phyloP scores from a whole-genome alignment of 2,797 vertebrate genomes.

The Rousettus madagascariensis region DNA sequence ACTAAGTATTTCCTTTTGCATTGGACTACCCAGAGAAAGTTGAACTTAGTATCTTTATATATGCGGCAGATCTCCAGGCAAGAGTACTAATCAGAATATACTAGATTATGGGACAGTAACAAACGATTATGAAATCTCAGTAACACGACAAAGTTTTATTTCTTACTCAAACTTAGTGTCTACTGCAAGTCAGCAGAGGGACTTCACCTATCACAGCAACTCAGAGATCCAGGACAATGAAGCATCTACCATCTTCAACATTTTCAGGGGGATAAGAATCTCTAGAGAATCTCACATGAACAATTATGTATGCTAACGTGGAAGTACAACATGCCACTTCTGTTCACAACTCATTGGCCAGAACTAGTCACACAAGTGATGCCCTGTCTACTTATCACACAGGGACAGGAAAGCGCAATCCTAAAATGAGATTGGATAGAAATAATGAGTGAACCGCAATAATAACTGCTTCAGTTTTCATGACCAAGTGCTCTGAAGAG shows the following conservation, averaged over 20 bases:
- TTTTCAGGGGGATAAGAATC: background rate
- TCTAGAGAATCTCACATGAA: background rate
- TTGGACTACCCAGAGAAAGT: background rate
- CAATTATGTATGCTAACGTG: background rate
- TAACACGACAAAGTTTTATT: background rate
- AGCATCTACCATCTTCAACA: background rate
- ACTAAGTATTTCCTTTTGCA: background rate
- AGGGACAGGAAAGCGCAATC: background rate
- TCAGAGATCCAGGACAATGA: background rate
- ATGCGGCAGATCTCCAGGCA: background rate
- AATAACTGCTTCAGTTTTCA: background rate
- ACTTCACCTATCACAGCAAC: fast-evolving
- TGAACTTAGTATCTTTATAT: background rate
- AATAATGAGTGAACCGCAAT: background rate
- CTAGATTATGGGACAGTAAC: background rate
- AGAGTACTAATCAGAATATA: background rate
- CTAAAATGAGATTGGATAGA: background rate
- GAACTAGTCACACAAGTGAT: background rate
- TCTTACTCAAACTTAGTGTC: background rate
- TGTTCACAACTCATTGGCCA: background rate
- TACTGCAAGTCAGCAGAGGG: background rate
- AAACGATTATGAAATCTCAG: background rate
- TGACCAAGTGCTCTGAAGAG: background rate
- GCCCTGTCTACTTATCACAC: background rate
- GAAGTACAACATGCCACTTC: background rate